Base-by-base conservation (phyloP, 2,113 vertebrate species). In the Pandion haliaetus region DNA sequence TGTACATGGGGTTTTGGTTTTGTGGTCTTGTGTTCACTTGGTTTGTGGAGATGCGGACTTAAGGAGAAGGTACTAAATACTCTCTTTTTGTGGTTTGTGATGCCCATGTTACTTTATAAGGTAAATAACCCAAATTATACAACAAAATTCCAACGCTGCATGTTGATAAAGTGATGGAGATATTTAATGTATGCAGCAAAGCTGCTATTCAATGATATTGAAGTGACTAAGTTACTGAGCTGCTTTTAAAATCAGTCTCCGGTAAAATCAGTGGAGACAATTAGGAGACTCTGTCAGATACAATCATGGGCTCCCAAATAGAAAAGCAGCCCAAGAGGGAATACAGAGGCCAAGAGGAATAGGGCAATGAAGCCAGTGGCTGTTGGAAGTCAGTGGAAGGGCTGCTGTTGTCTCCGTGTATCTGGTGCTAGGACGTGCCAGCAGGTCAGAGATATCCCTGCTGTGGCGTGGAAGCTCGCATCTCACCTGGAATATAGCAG, bases 91-190 rank as follows among this genome's bases (percentile, higher is more conserved):
- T 24, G 62, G 78, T 86, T 91, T 97, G 92, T 96, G 96, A 96
- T 98, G 97, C 93, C 92, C 25, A 3, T 81, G 95, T 96, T 95
- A 74, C 91, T 98, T 95, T 92, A 88, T 90, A 95, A 95, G 94
- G 86, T 96, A 97, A 97, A 94, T 96, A 97, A 97, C 67, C 74
- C 93, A 97, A 98, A 95, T 97, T 88, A 94, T 66, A 86, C 86
- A 91, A 95, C 93, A 89, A 93, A 96, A 95, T 90, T 61, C 90
- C 91, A 83, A 50, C 2, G 3, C 91, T 91, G 82, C 67, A 58
- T 95, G 38, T 95, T 94, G 97, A 86, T 95, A 91, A 92, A 96
- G 90, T 93, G 95, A 94, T 84, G 88, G 96, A 86, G 95, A 96
- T 91, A 82, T 93, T 93, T 87, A 94, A 87, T 45, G 9, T 81